Evolutionary conservation across 2,888 invertebrate genomes (phyloP).

Genomic region (Cylloceria caligata): DNA sequence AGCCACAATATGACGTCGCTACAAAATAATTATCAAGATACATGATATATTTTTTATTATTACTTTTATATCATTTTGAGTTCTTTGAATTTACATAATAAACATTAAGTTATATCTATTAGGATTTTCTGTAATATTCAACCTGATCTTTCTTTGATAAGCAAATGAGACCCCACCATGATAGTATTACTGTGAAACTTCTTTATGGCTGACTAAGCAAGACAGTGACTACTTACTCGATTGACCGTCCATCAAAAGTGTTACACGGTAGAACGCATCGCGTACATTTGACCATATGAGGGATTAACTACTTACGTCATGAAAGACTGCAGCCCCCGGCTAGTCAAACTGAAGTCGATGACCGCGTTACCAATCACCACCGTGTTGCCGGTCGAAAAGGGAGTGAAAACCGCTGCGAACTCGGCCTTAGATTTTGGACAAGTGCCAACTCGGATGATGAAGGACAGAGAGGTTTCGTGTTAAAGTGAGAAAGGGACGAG

Average conservation of each 20-base stretch:
- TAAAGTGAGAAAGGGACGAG: slow-evolving; percentile 35
- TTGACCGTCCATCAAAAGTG: background rate
- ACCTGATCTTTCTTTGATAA: no score
- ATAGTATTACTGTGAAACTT: no score
- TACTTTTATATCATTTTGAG: no score
- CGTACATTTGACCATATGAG: slow-evolving; percentile 18
- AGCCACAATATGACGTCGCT: no score
- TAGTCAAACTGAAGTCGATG: slow-evolving; percentile 54
- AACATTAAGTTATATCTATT: no score
- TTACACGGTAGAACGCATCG: background rate
- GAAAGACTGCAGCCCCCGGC: slow-evolving; percentile 1
- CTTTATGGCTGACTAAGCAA: background rate
- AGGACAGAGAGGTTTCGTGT: slow-evolving; percentile 31
- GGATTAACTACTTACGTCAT: slow-evolving; percentile 49
- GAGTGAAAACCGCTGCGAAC: slow-evolving; percentile 37
- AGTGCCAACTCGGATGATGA: slow-evolving; percentile 51
- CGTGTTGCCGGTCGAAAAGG: slow-evolving; percentile 39
- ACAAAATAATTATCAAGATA: no score
- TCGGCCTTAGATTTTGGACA: slow-evolving; percentile 57
- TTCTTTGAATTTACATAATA: no score
- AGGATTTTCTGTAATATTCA: no score
- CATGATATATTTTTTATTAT: no score
- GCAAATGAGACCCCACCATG: no score
- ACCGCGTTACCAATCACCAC: slow-evolving; percentile 63
- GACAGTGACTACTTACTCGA: background rate